Evolutionary conservation across 2,888 invertebrate species (phyloP).

Genomic region (Campoletis raptor): DNA sequence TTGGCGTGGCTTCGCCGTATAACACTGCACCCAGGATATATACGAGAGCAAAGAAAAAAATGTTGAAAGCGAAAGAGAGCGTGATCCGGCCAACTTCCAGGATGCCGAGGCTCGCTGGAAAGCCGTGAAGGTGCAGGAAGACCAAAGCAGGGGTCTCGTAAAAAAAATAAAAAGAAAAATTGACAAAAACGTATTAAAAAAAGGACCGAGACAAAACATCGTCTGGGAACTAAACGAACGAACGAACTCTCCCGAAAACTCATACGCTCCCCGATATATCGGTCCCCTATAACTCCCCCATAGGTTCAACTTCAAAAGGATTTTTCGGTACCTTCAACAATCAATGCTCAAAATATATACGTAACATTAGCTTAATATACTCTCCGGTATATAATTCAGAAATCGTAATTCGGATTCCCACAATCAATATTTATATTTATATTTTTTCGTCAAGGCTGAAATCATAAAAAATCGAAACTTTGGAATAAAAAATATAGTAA

Average conservation of each 20-base stretch:
- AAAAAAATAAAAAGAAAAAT: constrained; percentile 49
- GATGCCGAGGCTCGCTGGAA: constrained; percentile 74
- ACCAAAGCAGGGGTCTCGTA: constrained; percentile 25
- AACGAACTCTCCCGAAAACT: constrained; percentile 45
- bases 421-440: not conserved
- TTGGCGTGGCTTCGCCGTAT: constrained; percentile 73
- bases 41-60: constrained; percentile 53
- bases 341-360: constrained; percentile 36
- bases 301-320: constrained; percentile 41
- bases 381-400: constrained; percentile 40
- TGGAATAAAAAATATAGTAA: not conserved
- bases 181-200: constrained; percentile 60
- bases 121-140: constrained; percentile 62
- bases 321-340: constrained; percentile 37
- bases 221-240: constrained; percentile 71
- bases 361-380: constrained; percentile 42
- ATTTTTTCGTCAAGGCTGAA: constrained; percentile 10
- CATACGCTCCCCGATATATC: constrained; percentile 46
- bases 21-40: constrained; percentile 45
- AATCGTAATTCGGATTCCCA: constrained; percentile 56
- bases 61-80: constrained; percentile 56
- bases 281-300: constrained; percentile 37
- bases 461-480: not conserved
- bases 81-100: constrained; percentile 46
- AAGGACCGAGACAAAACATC: constrained; percentile 68